Evolutionary conservation across 2,113 vertebrate species (phyloP), one percentile per base, ranked within the genome.

Genomic region (Hippoglossus stenolepis): DNA sequence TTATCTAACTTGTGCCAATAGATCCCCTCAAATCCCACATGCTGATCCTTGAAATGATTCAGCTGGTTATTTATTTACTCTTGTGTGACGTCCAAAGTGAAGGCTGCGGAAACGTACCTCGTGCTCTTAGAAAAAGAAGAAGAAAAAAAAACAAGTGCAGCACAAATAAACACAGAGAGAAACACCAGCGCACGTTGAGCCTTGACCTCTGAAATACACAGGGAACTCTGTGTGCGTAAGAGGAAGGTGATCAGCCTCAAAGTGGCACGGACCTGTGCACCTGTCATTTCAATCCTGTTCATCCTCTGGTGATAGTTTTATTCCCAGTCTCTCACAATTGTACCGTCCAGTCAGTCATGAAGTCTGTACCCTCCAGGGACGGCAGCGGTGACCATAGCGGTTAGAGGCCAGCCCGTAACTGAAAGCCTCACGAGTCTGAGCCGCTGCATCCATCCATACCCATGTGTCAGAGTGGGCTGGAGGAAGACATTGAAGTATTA

Each of bases 241-340:
- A 82, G 21, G 38, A 60, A 51, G 47, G 40, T 23, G 54, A 57
- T 40, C 21, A 69, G 43, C 63, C 60, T 51, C 9, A 26, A n/a
- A 63, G 54, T 63, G 70, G 53, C 6, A 59, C 5, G 23, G 62
- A 79, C 65, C 65, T 49, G 3, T 81, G 73, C 66, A 81, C 69
- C 76, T 77, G 90, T 85, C 89, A 80, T 70, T 65, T 80, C 79
- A 59, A 61, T 83, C 47, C 62, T 62, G 61, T 40, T 21, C 77
- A 47, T 78, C 67, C 68, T 43, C 62, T 59, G 35, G 2, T 67
- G 80, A 89, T 67, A 51, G 49, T 68, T 77, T 84, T 13, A 77
- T 66, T 80, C 69, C 71, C 73, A 51, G 45, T 20, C 73, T 70
- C 40, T 63, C 35, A 35, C 38, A 57, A 4, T 56, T 17, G 38